Evolutionary conservation across 2,888 invertebrate genomes (phyloP).

Genomic region (Sinohyriopsis cumingii): DNA sequence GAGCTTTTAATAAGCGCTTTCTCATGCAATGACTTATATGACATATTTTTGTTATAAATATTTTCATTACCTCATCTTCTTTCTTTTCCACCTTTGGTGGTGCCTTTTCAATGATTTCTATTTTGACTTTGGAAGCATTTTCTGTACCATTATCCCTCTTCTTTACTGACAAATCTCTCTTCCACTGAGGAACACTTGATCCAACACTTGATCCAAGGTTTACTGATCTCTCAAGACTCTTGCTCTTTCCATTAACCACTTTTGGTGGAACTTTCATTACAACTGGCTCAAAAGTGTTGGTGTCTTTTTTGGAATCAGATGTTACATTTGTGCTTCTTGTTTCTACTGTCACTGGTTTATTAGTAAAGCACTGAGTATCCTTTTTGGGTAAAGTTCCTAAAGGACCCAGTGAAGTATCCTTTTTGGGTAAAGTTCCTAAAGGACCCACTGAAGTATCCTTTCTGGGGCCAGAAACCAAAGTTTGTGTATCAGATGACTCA

Average conservation of each 20-base stretch:
- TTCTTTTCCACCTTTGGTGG: constrained; percentile 26
- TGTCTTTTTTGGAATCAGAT: constrained; percentile 1
- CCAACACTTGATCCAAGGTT: constrained; percentile 4
- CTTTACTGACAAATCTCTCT: constrained; percentile 37
- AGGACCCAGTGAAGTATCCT: no score
- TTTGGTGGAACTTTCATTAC: constrained; percentile 1
- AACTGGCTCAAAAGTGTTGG: neutral
- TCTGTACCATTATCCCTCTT: constrained; percentile 15
- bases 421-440: no score
- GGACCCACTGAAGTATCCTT: no score
- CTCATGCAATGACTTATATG: no score
- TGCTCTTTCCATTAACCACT: neutral
- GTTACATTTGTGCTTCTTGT: no score
- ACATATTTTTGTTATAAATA: neutral
- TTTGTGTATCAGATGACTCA: neutral
- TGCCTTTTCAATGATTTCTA: constrained; percentile 63
- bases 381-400: no score
- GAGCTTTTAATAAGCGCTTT: no score
- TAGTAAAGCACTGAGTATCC: no score
- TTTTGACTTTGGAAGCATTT: constrained; percentile 45
- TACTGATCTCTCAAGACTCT: neutral
- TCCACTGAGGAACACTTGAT: constrained; percentile 46
- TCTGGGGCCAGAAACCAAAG: no score
- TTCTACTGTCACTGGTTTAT: no score
- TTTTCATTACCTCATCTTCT: constrained; percentile 35